Evolutionary conservation across 2,888 invertebrate genomes (phyloP), one percentile per base, ranked within the genome.

Genomic region (Caenorhabditis sulstoni): DNA sequence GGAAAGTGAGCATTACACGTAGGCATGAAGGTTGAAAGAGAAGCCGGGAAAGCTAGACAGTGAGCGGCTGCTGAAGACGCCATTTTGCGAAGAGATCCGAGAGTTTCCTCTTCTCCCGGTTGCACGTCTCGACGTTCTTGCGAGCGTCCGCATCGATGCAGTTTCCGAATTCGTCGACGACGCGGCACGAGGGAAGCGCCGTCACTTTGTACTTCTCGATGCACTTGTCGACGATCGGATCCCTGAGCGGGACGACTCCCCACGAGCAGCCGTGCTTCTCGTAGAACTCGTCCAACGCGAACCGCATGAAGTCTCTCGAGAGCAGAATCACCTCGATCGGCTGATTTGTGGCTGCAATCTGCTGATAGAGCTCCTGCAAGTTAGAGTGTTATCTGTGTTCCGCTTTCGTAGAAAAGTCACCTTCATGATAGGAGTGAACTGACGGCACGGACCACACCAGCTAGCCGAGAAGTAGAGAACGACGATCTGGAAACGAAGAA

Each of bases 391-490:
- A 64, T 62, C 62, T 45, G 49, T 66, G 44, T 58, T 59, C 64
- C 50, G 59, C 50, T 61, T 35, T 50, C 20, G 45, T 5, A 49
- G 37, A 16, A 11, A 18, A 23, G 37, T 66, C 14, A 71, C 78
- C 70, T 79, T 79, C 79, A 79, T 71, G 8, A 75, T 65, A 11
- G 79, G 75, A 50, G 75, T 75, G 55, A 75, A 74, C 14, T 61
- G 52, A 41, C 70, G 68, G 37, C 79, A 79, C 23, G 74, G 75
- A 35, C 61, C 64, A 29, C 79, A 79, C 79, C 79, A 79, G 29
- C 75, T 79, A 22, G 79, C 79, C 8, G 79, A 75, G 65, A 79
- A 79, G 37, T 79, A 79, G 3, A 79, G 61, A 4, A 79, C 70
- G 3, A 79, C 70, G 29, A 75, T 68, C 78, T 79, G 62, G 35